Evolutionary conservation across 2,113 vertebrate genomes (phyloP).

Genomic region (Bostrychus sinensis): DNA sequence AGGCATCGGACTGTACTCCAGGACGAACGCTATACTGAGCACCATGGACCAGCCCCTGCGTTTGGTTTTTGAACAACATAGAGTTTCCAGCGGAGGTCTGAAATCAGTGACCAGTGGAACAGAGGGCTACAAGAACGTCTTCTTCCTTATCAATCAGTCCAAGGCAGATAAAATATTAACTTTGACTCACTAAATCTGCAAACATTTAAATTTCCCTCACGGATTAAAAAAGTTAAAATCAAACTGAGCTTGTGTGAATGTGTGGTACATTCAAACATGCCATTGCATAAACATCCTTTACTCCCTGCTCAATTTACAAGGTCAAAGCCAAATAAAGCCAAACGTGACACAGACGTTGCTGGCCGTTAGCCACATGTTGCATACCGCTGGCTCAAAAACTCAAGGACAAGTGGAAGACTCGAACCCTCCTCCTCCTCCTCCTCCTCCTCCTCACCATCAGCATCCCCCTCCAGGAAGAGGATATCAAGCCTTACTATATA

Average conservation of each 20-base stretch:
- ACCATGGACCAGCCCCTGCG: too few species aligned
- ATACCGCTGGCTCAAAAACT: conserved; percentile 64
- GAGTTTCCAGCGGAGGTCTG: too few species aligned
- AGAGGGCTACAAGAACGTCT: too few species aligned
- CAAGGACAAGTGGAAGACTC: conserved; percentile 63
- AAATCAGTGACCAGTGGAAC: too few species aligned
- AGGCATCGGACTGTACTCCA: too few species aligned
- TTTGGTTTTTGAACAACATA: too few species aligned
- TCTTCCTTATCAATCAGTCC: not conserved
- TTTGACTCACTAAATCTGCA: not conserved
- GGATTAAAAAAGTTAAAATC: not conserved
- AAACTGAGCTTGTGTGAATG: not conserved
- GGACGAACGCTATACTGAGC: too few species aligned
- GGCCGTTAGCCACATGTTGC: conserved; percentile 56
- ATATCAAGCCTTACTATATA: conserved; percentile 42
- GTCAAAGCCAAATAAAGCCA: conserved; percentile 39
- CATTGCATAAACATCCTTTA: conserved; percentile 1
- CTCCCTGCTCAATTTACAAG: not conserved
- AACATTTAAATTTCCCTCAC: not conserved
- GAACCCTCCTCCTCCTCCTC: conserved; percentile 58
- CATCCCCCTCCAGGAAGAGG: conserved; percentile 54
- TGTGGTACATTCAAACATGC: not conserved
- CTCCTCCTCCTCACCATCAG: too few species aligned
- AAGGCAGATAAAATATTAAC: not conserved
- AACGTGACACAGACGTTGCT: conserved; percentile 28